phyloP scores from a whole-genome alignment of 1,140 invertebrate genomes.

The Drosophila rufa region DNA sequence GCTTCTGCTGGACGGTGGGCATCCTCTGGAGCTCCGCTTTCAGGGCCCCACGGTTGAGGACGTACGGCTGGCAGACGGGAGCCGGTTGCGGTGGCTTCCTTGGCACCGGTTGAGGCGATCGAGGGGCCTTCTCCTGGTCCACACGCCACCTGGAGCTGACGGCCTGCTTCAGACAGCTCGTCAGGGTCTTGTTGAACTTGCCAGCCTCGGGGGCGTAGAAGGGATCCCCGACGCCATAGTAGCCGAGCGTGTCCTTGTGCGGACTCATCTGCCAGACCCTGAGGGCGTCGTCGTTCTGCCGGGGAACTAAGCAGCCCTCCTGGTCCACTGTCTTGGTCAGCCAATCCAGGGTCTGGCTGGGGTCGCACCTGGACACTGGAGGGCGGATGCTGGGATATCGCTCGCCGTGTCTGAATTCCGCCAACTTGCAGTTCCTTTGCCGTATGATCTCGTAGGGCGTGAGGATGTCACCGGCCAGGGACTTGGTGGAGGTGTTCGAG shows the following conservation, averaged over 20 bases:
- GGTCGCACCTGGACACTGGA: constrained; percentile 44
- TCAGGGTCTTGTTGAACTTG: constrained; percentile 19
- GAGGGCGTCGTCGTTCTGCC: constrained; percentile 15
- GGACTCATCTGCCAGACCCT: constrained; percentile 43
- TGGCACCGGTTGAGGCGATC: background rate
- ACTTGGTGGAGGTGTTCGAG: background rate
- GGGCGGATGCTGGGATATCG: constrained; percentile 50
- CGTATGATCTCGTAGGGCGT: constrained; percentile 36
- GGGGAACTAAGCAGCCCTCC: constrained; percentile 16
- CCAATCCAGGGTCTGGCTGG: constrained; percentile 13
- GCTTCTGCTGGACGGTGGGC: constrained; percentile 34
- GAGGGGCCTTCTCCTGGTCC: background rate
- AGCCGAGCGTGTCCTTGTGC: constrained; percentile 29
- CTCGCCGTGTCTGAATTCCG: constrained; percentile 14
- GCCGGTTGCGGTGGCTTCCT: background rate
- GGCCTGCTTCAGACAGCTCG: constrained; percentile 14
- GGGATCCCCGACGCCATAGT: constrained; percentile 41
- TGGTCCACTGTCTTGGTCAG: constrained; percentile 21
- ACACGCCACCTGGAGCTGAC: background rate
- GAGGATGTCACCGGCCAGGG: background rate
- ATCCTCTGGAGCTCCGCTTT: constrained; percentile 23
- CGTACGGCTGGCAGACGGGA: background rate
- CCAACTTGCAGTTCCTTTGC: constrained; percentile 45
- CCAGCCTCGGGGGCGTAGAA: constrained; percentile 6
- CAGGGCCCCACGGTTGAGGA: constrained; percentile 46